Base-by-base conservation (phyloP, 2,888 invertebrate genomes). In the Monopis laevigella region DNA sequence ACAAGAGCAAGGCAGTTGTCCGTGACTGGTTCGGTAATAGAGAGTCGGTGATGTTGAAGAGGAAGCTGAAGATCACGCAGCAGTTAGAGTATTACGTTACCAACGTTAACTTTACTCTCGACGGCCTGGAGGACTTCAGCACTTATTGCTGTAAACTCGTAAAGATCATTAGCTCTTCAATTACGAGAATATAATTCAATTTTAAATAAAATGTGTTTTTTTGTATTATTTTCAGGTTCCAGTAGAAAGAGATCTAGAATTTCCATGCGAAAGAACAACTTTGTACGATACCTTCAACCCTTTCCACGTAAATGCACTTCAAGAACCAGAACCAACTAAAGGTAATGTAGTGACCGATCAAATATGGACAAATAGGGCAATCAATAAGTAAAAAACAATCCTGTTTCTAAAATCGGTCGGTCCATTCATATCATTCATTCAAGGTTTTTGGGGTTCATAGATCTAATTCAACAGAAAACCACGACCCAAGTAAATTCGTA, bases 211-310 rank as follows among this genome's bases (percentile, higher is more conserved):
- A n/a, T n/a, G n/a, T n/a, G n/a, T n/a, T n/a, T n/a, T n/a, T n/a
- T n/a, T n/a, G n/a, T n/a, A n/a, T n/a, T 44, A 43, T 46, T 64
- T 65, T 2, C 56, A 94, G 92, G 88, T 89, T 0, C 88, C 94
- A 0, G 88, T 95, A 0, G 90, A 93, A 58, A 88, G 86, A 45
- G 89, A 92, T 51, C 66, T 94, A 46, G 89, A 90, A 53, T 95
- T 95, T 59, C 95, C 96, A 0, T 96, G 96, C 52, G 93, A 94
- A 62, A 86, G 82, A 34, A 88, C 90, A 0, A 86, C 93, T 0
- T 71, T 96, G 0, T 92, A 92, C 51, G 91, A 86, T n/a, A 89
- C 89, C 36, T 97, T 89, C 84, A 94, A 97, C 66, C 96, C 96
- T 0, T 85, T 87, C 53, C 83, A 86, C 38, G 86, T 93, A 1